Conservation (phyloP, 2,888 invertebrate species). For the Amphiduros pacificus region DNA sequence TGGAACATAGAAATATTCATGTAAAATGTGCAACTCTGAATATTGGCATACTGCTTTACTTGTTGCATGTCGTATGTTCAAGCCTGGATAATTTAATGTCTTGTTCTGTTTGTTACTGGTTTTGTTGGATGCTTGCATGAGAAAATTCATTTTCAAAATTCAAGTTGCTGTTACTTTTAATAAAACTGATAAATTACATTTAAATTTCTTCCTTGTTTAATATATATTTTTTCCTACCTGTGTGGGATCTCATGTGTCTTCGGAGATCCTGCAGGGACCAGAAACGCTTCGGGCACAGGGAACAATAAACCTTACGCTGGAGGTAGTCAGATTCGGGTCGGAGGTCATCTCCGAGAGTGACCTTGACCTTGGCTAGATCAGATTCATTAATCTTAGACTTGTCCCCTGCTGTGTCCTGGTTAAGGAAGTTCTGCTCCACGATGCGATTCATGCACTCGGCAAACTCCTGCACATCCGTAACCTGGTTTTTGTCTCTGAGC, state of each 20-base stretch:
- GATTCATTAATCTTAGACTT: conserved; percentile 1
- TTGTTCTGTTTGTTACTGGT: too few relatives aligned
- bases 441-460: conserved; percentile 47
- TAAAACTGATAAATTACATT: too few relatives aligned
- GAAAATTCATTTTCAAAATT: too few relatives aligned
- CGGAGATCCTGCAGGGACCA: conserved; percentile 93
- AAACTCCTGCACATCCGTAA: conserved; percentile 44
- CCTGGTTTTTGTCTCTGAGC: conserved; percentile 65
- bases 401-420: conserved; percentile 6
- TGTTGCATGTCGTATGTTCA: too few relatives aligned
- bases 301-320: conserved; percentile 64
- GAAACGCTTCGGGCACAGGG: conserved; percentile 89
- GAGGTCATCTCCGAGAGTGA: conserved; percentile 36
- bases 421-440: conserved; percentile 31
- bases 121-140: too few relatives aligned
- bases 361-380: conserved; percentile 30
- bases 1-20: conserved; percentile 17
- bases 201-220: not conserved
- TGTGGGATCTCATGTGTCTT: conserved; percentile 89
- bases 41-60: too few relatives aligned
- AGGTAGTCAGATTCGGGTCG: conserved; percentile 30
- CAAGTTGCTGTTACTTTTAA: too few relatives aligned
- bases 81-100: too few relatives aligned
- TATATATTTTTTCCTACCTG: conserved; percentile 39
- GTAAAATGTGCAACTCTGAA: not conserved